Evolutionary conservation across 2,113 vertebrate species (phyloP), one percentile per base, ranked within the genome.

Genomic region (Epinephelus moara): DNA sequence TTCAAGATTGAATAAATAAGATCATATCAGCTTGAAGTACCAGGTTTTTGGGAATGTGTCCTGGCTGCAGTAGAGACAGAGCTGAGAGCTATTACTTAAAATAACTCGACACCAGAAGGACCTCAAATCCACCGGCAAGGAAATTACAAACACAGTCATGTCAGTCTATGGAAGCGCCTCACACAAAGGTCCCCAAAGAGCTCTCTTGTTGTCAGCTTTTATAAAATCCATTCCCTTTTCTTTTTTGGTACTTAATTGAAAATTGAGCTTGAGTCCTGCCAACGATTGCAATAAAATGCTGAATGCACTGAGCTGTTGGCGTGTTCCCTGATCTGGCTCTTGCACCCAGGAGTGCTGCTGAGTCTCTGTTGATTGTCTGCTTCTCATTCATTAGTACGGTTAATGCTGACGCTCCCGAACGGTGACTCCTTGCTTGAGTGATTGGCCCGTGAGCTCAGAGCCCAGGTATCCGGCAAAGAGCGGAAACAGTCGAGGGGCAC

Each of bases 281-380:
- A 97, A 95, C 90, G 85, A 86, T 93, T 87, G 94, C 92, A 95
- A 71, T 80, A 93, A 95, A 94, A 95, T 92, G 90, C 87, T 95
- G 80, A 92, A 95, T 89, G 90, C 80, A 80, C 75, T 81, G 90
- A 91, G 84, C 66, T 84, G 87, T 23, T 96, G 93, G 94, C 92
- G 85, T 89, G 88, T 92, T 85, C 73, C 72, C 76, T 82, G 87
- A 74, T 78, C 84, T 62, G 30, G 90, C 83, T 86, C 82, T 74
- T 86, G 63, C 50, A 75, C 78, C 57, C 64, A 74, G 27, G 77
- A 94, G 80, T 76, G 86, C 91, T 84, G 80, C 78, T 80, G 60
- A 60, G 86, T 90, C 92, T 92, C 55, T 92, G n/a, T 87, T 91
- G 83, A 91, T 91, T 89, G 86, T 87, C 85, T 90, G 63, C 85